phyloP scores from a whole-genome alignment of 2,113 vertebrate species.

The Balaenoptera acutorostrata region DNA sequence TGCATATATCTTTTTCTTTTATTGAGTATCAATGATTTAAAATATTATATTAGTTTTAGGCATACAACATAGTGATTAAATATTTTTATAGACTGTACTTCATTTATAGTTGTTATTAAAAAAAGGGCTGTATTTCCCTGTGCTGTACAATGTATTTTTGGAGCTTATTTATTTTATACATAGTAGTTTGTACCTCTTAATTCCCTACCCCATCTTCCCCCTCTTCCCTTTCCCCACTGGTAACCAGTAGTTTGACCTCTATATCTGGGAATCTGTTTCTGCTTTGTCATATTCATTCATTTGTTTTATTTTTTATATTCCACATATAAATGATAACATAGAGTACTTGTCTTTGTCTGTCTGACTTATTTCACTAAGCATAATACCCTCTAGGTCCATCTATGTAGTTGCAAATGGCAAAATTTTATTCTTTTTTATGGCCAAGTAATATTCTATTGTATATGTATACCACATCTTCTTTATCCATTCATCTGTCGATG shows the following conservation, averaged over 20 bases:
- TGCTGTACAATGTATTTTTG: no score
- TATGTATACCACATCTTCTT: not conserved
- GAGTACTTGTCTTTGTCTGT: not conserved
- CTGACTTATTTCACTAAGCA: not conserved
- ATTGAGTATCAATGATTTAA: no score
- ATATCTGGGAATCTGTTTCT: not conserved
- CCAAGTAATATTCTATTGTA: not conserved
- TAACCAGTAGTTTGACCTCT: not conserved
- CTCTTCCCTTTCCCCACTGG: not conserved
- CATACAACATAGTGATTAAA: no score
- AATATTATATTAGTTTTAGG: no score
- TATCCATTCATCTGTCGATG: not conserved
- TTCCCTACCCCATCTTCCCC: not conserved
- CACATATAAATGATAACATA: not conserved
- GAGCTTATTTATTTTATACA: no score
- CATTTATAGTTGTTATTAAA: no score
- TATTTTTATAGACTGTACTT: no score
- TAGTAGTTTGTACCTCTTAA: no score
- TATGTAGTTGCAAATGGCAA: not conserved
- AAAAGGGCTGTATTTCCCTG: no score
- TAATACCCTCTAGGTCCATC: not conserved
- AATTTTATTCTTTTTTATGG: not conserved
- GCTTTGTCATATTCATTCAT: not conserved
- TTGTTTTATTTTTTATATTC: not conserved
- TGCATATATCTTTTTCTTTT: no score